A percentile compares a stretch with the other conserved stretches of the same genome.
Evolutionary conservation across 2,113 vertebrate genomes (phyloP).

Genomic region (Laterallus jamaicensis): DNA sequence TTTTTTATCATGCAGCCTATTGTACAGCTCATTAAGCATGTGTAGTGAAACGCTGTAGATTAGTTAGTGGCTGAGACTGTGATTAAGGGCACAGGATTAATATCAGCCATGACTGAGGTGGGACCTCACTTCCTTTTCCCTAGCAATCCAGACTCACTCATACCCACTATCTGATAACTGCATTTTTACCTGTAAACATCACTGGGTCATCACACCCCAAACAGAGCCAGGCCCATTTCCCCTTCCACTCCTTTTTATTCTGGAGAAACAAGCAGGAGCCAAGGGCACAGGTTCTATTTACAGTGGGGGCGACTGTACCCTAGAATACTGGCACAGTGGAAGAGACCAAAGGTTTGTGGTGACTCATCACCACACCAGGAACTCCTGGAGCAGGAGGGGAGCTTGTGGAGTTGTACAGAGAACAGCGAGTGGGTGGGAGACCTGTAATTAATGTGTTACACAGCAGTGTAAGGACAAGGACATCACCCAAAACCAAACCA

Average conservation of each 20-base stretch:
- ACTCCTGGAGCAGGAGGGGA: rapidly evolving
- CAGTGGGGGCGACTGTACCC: background rate
- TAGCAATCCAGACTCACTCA: background rate
- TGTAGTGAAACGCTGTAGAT: background rate
- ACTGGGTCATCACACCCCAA: background rate
- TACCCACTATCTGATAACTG: background rate
- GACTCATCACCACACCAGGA: background rate
- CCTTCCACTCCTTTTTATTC: background rate
- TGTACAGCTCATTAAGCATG: background rate
- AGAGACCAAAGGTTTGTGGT: background rate
- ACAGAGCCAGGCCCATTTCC: background rate
- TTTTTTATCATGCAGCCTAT: rapidly evolving
- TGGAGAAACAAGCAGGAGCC: background rate
- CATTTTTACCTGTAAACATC: background rate
- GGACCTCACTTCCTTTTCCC: background rate
- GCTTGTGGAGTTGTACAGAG: background rate
- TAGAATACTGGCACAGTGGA: background rate
- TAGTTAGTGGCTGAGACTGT: background rate
- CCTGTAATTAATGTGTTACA: background rate
- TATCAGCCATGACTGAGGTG: background rate
- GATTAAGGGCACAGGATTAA: slow-evolving; percentile 2
- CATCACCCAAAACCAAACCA: background rate
- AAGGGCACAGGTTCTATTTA: background rate
- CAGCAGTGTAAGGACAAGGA: too few relatives aligned
- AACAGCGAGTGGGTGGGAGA: background rate